These are phyloP conservation scores for Apodemia duryi DNA, from an alignment of 2,888 invertebrate genomes.

Conservation along the genomic window DNA sequence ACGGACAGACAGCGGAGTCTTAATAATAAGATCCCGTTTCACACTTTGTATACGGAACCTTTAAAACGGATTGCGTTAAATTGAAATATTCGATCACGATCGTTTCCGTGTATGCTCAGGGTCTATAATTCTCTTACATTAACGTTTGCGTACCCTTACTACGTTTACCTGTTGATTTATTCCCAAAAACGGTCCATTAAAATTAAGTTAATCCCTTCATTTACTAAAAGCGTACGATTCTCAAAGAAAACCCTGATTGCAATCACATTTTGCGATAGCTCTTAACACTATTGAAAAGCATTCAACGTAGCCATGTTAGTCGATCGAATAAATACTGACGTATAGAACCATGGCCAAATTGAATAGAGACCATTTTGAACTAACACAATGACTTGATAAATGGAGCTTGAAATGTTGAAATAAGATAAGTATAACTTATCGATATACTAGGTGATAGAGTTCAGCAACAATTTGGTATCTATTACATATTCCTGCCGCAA, in stretches of 20 bases:
- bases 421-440: conserved; percentile 5
- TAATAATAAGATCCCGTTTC: no score
- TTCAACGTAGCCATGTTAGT: conserved; percentile 24
- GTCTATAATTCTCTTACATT: not conserved
- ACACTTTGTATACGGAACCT: no score
- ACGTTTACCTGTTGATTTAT: conserved; percentile 10
- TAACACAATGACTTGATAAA: conserved; percentile 26
- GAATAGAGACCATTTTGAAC: conserved; percentile 27
- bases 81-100: not conserved
- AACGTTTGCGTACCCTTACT: not conserved
- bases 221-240: conserved; percentile 22
- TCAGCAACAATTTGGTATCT: no score
- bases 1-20: no score
- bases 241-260: conserved; percentile 27
- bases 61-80: no score
- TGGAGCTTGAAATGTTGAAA: conserved; percentile 19
- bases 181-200: conserved; percentile 14
- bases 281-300: conserved; percentile 27
- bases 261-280: conserved; percentile 32
- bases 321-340: conserved; percentile 24
- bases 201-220: conserved; percentile 19
- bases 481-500: no score
- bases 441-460: no score
- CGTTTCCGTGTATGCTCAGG: not conserved
- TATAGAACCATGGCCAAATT: conserved; percentile 27